These are phyloP conservation scores for Drosophila antonietae DNA, from an alignment of 2,888 invertebrate genomes.

Conservation along the genomic window DNA sequence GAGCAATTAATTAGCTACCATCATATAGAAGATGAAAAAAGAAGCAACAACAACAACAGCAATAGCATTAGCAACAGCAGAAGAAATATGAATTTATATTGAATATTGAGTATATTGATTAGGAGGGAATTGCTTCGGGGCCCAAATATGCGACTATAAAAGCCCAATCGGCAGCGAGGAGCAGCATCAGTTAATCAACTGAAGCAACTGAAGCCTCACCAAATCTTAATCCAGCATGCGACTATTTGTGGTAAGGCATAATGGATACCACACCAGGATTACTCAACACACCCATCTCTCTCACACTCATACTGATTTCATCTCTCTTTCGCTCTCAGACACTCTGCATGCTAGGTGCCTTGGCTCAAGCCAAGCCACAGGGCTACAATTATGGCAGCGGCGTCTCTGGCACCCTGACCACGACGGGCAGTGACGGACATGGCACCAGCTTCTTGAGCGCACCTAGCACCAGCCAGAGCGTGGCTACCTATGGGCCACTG, in stretches of 20 bases:
- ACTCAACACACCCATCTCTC: conserved; percentile 5
- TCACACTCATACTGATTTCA: not conserved
- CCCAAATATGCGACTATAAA: conserved; percentile 69
- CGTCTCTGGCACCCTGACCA: conserved; percentile 61
- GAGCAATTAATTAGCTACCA: conserved; percentile 77
- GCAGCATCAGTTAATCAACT: conserved; percentile 69
- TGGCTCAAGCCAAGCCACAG: conserved; percentile 76
- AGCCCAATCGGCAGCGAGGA: conserved; percentile 56
- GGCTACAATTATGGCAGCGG: conserved; percentile 79
- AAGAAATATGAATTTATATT: conserved; percentile 35
- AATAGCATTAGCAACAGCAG: conserved; percentile 2
- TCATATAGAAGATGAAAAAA: conserved; percentile 44
- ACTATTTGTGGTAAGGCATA: conserved; percentile 74
- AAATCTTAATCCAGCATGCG: conserved; percentile 66
- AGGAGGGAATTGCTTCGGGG: conserved; percentile 54
- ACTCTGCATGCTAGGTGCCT: conserved; percentile 63
- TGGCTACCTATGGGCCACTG: conserved; percentile 65
- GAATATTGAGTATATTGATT: conserved; percentile 42
- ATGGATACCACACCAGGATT: conserved; percentile 41
- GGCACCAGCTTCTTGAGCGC: conserved; percentile 38
- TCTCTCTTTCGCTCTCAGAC: conserved; percentile 48
- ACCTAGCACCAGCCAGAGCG: conserved; percentile 52
- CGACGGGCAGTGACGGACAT: conserved; percentile 13
- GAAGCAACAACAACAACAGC: conserved; percentile 15
- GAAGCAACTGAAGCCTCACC: conserved; percentile 57